These are phyloP conservation scores for Ambastaia sidthimunki DNA, from an alignment of 2,797 vertebrate genomes.

Conservation along the genomic window DNA sequence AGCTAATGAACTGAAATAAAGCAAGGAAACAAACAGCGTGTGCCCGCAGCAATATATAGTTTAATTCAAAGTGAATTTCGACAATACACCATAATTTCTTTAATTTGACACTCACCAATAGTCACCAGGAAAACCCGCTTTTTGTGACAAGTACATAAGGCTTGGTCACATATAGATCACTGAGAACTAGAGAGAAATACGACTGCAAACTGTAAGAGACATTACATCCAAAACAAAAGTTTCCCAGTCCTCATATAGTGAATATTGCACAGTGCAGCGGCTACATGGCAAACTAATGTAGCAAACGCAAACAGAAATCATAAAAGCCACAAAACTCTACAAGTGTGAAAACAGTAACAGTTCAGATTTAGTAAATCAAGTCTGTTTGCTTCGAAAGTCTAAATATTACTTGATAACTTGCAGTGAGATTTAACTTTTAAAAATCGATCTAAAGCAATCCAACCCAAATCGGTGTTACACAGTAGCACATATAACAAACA, in stretches of 20 bases:
- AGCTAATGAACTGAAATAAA: slow-evolving; percentile 31
- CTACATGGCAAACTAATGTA: slow-evolving; percentile 99
- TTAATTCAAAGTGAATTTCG: slow-evolving; percentile 99
- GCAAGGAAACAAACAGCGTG: slow-evolving; percentile 2
- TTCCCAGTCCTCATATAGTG: slow-evolving; percentile 98
- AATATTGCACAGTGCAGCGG: slow-evolving; percentile 99
- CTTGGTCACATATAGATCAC: slow-evolving; percentile 99
- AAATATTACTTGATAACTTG: slow-evolving; percentile 87
- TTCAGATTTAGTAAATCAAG: slow-evolving; percentile 87
- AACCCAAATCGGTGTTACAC: slow-evolving; percentile 76
- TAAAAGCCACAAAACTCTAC: slow-evolving; percentile 85
- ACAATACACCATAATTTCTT: slow-evolving; percentile 99
- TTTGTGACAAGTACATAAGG: slow-evolving; percentile 99
- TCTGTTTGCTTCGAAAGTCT: slow-evolving; percentile 83
- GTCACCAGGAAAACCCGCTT: slow-evolving; percentile 99
- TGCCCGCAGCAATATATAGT: slow-evolving; percentile 92
- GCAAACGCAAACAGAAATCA: slow-evolving; percentile 82
- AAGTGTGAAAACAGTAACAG: slow-evolving; percentile 91
- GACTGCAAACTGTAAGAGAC: slow-evolving; percentile 97
- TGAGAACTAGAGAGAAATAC: slow-evolving; percentile 96
- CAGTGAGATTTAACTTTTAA: slow-evolving; percentile 86
- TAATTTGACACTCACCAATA: slow-evolving; percentile 99
- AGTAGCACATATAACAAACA: slow-evolving; percentile 84
- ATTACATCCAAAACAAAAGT: slow-evolving; percentile 90
- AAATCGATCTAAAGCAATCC: slow-evolving; percentile 72